Conservation (phyloP, 2,113 vertebrate genomes). For the Todiramphus chloris region DNA sequence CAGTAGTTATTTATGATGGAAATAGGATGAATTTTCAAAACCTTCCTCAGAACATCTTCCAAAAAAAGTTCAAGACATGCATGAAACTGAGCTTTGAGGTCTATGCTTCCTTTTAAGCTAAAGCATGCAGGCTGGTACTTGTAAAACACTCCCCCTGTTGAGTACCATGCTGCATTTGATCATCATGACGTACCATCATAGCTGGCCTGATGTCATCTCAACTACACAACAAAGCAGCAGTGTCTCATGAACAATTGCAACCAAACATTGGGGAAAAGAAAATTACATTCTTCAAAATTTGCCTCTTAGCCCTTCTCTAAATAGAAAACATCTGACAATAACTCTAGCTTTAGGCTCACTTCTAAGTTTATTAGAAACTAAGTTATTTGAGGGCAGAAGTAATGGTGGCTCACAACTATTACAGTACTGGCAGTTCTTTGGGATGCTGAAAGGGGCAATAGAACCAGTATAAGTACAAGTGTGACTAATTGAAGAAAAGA, state of each 20-base stretch:
- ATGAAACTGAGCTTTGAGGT: background rate
- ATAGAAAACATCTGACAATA: slow-evolving; percentile 52
- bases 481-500: background rate
- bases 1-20: background rate
- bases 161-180: slow-evolving; percentile 49
- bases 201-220: background rate
- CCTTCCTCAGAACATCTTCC: background rate
- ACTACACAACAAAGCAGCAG: slow-evolving; percentile 51
- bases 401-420: background rate
- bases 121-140: background rate
- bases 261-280: background rate
- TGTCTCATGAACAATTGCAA: slow-evolving; percentile 38
- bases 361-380: slow-evolving; percentile 12
- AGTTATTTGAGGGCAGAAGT: background rate
- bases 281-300: background rate
- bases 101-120: background rate
- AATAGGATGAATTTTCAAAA: background rate
- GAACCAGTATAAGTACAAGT: background rate
- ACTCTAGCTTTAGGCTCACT: background rate
- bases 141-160: background rate
- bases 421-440: background rate
- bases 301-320: slow-evolving; percentile 13
- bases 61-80: background rate
- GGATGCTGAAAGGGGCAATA: background rate
- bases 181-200: slow-evolving; percentile 44